phyloP scores from a whole-genome alignment of 2,113 vertebrate species.

The Dicerorhinus sumatrensis region DNA sequence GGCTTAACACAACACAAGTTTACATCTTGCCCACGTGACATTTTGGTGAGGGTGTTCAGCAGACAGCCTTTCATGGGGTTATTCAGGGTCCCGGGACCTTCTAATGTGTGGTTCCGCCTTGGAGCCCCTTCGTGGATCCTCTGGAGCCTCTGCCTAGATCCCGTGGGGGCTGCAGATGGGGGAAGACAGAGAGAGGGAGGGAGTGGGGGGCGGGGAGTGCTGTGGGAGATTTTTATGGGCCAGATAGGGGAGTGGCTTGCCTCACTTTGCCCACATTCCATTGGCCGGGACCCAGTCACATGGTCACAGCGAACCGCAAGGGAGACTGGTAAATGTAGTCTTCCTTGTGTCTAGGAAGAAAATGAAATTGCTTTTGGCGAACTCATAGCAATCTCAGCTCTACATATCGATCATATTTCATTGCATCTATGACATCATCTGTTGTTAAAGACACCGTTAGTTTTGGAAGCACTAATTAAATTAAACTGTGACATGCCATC shows the following conservation, averaged over 20 bases:
- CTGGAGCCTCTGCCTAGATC: background rate
- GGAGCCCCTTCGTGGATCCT: background rate
- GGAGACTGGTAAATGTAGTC: background rate
- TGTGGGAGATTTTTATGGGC: background rate
- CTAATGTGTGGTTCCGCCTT: background rate
- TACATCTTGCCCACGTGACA: no score
- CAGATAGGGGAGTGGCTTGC: background rate
- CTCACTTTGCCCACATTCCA: background rate
- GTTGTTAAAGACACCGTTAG: slow-evolving; percentile 12
- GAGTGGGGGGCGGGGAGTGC: fast-evolving
- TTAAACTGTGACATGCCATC: background rate
- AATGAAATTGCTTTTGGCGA: background rate
- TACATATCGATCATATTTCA: background rate
- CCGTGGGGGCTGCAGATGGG: background rate
- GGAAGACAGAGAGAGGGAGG: background rate
- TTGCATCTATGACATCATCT: background rate
- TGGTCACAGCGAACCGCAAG: background rate
- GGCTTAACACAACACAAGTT: background rate
- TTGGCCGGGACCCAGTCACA: background rate
- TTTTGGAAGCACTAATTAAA: slow-evolving; percentile 31
- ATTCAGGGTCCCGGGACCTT: background rate
- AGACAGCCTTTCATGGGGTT: background rate
- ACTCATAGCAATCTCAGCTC: background rate
- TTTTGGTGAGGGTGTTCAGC: background rate
- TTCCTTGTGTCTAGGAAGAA: background rate